phyloP scores from a whole-genome alignment of 2,888 invertebrate species.

The Drosophila vallismaia region DNA sequence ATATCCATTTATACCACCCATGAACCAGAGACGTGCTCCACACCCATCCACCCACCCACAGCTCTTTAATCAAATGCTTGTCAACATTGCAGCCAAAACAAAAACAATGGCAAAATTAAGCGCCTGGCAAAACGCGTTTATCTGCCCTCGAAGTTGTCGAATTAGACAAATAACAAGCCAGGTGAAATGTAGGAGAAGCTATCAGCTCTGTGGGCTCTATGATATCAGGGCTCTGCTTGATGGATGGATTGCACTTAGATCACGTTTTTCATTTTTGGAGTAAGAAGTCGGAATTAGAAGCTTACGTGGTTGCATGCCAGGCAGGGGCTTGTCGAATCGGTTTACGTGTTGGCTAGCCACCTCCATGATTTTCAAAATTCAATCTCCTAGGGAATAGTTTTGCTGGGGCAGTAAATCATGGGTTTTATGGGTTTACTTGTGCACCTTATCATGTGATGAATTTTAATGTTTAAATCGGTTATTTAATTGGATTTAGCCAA shows the following conservation, averaged over 20 bases:
- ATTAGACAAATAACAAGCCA: constrained; percentile 58
- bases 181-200: constrained; percentile 23
- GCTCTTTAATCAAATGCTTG: constrained; percentile 69
- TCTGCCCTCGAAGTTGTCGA: constrained; percentile 55
- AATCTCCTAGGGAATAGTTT: background rate
- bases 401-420: background rate
- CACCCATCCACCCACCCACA: constrained; percentile 24
- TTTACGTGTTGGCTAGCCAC: background rate
- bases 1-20: constrained; percentile 34
- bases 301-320: constrained; percentile 26
- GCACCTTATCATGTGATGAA: constrained; percentile 1
- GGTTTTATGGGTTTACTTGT: background rate
- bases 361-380: background rate
- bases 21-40: constrained; percentile 50
- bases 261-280: constrained; percentile 21
- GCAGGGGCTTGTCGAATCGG: constrained; percentile 20
- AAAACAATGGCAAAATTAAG: constrained; percentile 38
- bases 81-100: constrained; percentile 64
- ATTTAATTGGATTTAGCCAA: background rate
- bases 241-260: constrained; percentile 30
- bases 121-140: constrained; percentile 25
- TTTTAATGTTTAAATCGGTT: background rate
- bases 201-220: constrained; percentile 31
- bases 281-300: constrained; percentile 13
- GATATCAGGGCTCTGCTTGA: constrained; percentile 40